phyloP scores from a whole-genome alignment of 2,888 invertebrate genomes.

The Nomada hirtipes region DNA sequence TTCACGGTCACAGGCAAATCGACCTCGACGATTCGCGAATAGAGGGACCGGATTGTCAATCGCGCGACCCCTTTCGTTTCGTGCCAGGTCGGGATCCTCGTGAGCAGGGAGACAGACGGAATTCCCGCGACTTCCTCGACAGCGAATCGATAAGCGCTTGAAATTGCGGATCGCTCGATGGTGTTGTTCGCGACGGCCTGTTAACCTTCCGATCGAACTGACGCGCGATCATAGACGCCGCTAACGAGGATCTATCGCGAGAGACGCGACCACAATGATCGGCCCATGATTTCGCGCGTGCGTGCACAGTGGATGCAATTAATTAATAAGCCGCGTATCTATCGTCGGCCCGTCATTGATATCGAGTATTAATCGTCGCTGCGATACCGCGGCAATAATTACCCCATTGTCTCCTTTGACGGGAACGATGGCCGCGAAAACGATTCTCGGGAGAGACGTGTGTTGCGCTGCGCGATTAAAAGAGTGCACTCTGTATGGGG shows the following conservation, averaged over 20 bases:
- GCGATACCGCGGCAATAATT: slow-evolving; percentile 60
- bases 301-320: slow-evolving; percentile 39
- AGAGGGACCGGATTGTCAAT: slow-evolving; percentile 9
- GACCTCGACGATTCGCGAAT: slow-evolving; percentile 31
- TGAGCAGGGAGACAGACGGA: neutral
- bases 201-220: slow-evolving; percentile 48
- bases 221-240: slow-evolving; percentile 49
- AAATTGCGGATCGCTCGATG: slow-evolving; percentile 30
- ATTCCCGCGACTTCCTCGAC: slow-evolving; percentile 36
- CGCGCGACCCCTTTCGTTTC: slow-evolving; percentile 1
- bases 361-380: slow-evolving; percentile 57
- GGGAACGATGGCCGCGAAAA: slow-evolving; percentile 33
- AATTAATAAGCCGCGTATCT: slow-evolving; percentile 65
- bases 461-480: neutral
- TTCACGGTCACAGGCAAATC: slow-evolving; percentile 34
- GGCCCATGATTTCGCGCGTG: slow-evolving; percentile 36
- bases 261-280: slow-evolving; percentile 56
- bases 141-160: slow-evolving; percentile 35
- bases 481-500: neutral
- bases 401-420: slow-evolving; percentile 52
- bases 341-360: slow-evolving; percentile 29
- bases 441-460: slow-evolving; percentile 2
- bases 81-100: neutral
- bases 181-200: slow-evolving; percentile 46
- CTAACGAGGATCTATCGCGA: slow-evolving; percentile 55